Conservation (phyloP, 2,113 vertebrate species). For the Cromileptes altivelis region DNA sequence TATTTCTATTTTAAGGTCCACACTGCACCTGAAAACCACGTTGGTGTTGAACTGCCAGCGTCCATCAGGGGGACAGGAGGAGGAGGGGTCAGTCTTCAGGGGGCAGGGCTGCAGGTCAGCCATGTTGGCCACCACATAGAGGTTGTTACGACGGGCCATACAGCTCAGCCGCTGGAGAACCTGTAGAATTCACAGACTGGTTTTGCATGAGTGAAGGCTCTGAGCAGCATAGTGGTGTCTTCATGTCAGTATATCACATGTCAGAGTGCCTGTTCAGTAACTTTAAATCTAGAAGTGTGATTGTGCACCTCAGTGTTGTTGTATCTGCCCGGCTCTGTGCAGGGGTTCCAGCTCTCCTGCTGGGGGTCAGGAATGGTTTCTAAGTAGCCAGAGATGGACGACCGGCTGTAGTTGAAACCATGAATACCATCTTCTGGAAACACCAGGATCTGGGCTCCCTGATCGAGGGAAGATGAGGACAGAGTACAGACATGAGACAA, state of each 20-base stretch:
- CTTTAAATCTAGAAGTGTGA: background rate
- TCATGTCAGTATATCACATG: background rate
- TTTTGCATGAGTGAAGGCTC: background rate
- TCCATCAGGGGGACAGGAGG: conserved; percentile 88
- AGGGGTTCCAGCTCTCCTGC: conserved; percentile 92
- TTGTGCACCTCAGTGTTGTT: conserved; percentile 90
- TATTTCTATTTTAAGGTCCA: background rate
- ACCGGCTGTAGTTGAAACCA: conserved; percentile 94
- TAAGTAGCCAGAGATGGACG: conserved; percentile 90
- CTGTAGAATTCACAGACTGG: conserved; percentile 72
- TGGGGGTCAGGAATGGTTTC: conserved; percentile 88
- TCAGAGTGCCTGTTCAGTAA: background rate
- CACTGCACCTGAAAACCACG: conserved; percentile 84
- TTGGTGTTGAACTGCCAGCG: conserved; percentile 95
- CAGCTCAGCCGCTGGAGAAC: conserved; percentile 92
- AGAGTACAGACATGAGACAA: background rate
- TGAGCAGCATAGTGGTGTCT: background rate
- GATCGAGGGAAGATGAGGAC: conserved; percentile 5
- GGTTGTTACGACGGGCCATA: conserved; percentile 87
- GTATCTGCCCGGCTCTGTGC: conserved; percentile 86
- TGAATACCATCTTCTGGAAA: conserved; percentile 97
- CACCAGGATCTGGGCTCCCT: conserved; percentile 95
- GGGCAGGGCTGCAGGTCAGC: conserved; percentile 88
- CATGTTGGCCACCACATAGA: conserved; percentile 94
- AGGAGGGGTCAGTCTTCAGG: conserved; percentile 61